A percentile compares a stretch with the other conserved stretches of the same genome.
Evolutionary conservation across 2,888 invertebrate species (phyloP).

Genomic region (Eupithecia subfuscata): DNA sequence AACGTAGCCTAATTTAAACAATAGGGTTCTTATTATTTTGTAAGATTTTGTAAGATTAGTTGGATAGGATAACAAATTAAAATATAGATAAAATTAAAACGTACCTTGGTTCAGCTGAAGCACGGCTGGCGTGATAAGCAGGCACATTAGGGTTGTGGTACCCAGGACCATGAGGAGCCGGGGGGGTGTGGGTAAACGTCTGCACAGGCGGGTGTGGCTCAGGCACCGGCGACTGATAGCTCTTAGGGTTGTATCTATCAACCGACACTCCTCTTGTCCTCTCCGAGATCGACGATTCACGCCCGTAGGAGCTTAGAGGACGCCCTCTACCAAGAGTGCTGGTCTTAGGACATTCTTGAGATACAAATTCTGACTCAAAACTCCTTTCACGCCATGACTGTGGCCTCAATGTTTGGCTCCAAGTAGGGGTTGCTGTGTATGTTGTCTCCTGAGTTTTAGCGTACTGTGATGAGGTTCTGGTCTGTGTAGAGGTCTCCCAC

Average conservation of each 20-base stretch:
- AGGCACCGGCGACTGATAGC: conserved; percentile 70
- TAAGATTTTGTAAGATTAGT: too few relatives aligned
- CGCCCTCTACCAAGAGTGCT: conserved; percentile 74
- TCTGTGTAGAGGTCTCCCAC: conserved; percentile 67
- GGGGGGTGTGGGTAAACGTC: conserved; percentile 75
- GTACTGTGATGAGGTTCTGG: conserved; percentile 53
- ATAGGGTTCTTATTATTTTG: too few relatives aligned
- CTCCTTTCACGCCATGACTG: conserved; percentile 77
- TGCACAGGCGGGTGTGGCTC: conserved; percentile 77
- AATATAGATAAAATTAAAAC: conserved; percentile 23
- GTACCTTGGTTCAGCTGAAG: conserved; percentile 79
- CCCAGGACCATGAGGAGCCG: conserved; percentile 64
- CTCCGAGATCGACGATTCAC: conserved; percentile 60
- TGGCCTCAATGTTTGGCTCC: conserved; percentile 79
- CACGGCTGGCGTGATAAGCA: conserved; percentile 77
- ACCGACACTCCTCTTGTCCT: conserved; percentile 76
- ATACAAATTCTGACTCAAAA: conserved; percentile 74
- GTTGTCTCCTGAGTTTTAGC: conserved; percentile 59
- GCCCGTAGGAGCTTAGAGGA: conserved; percentile 72
- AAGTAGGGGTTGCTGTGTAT: conserved; percentile 72
- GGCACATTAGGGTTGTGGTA: conserved; percentile 78
- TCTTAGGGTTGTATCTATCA: conserved; percentile 77
- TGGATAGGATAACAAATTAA: neutral
- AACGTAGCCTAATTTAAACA: too few relatives aligned
- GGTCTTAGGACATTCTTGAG: conserved; percentile 76